Conservation (phyloP, 2,888 invertebrate genomes). For the Nomada ruficornis region DNA sequence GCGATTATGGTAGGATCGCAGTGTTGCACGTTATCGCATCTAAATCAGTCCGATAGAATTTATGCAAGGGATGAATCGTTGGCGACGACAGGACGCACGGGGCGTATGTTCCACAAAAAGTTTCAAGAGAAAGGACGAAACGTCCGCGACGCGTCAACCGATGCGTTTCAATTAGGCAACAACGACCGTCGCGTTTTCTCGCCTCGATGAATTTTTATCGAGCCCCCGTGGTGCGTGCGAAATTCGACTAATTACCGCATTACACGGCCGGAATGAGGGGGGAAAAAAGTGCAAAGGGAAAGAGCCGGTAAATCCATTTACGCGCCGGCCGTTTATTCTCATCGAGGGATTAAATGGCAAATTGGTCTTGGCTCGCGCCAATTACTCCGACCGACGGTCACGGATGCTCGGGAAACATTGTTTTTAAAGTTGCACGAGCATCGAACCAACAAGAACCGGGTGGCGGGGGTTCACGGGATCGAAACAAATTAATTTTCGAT, state of each 20-base stretch:
- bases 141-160: neutral
- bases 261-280: slow-evolving; percentile 13
- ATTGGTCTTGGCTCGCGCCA: slow-evolving; percentile 57
- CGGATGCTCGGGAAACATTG: slow-evolving; percentile 43
- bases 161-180: slow-evolving; percentile 48
- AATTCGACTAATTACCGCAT: slow-evolving; percentile 39
- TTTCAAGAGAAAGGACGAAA: slow-evolving; percentile 1
- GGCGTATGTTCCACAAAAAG: slow-evolving; percentile 12
- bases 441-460: neutral
- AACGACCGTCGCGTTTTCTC: slow-evolving; percentile 16
- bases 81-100: neutral
- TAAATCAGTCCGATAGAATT: slow-evolving; percentile 8
- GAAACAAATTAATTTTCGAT: slow-evolving; percentile 53
- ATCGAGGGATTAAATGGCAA: slow-evolving; percentile 62
- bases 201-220: slow-evolving; percentile 40
- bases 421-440: slow-evolving; percentile 46
- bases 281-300: no score
- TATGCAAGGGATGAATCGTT: slow-evolving; percentile 9
- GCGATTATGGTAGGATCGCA: neutral
- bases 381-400: slow-evolving; percentile 43
- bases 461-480: neutral
- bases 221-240: neutral
- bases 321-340: slow-evolving; percentile 51
- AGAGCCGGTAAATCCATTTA: slow-evolving; percentile 47
- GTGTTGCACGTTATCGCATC: no score